Conservation (phyloP, 1,140 invertebrate genomes). For the Papilio dardanus region DNA sequence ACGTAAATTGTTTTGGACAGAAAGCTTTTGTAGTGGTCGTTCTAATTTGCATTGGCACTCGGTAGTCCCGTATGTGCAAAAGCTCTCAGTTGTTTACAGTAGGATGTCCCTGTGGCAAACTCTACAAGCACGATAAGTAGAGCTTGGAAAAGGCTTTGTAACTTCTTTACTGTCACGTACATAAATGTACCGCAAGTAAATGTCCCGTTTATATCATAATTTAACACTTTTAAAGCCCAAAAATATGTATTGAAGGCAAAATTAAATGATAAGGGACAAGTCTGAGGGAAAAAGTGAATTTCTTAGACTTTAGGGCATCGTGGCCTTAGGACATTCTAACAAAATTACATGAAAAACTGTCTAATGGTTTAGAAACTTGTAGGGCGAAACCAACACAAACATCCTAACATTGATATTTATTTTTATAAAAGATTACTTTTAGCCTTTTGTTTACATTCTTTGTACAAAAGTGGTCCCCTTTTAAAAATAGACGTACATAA, state of each 20-base stretch:
- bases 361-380: neutral
- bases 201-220: neutral
- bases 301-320: neutral
- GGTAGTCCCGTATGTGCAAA: constrained; percentile 12
- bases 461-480: constrained; percentile 14
- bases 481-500: constrained; percentile 35
- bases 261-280: neutral
- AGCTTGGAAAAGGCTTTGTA: constrained; percentile 26
- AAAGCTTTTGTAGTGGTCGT: constrained; percentile 5
- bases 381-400: neutral
- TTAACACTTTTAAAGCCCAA: neutral
- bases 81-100: constrained; percentile 26
- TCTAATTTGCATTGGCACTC: constrained; percentile 18
- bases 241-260: neutral
- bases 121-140: neutral
- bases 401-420: constrained; percentile 1
- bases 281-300: neutral
- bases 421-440: neutral
- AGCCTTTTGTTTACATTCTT: constrained; percentile 34
- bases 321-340: neutral
- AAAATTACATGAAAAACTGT: neutral
- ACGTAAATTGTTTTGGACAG: neutral
- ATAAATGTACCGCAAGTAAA: neutral
- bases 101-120: constrained; percentile 17
- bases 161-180: neutral